Percentiles rank a stretch among this genome's conserved stretches.
phyloP scores from a whole-genome alignment of 1,140 invertebrate species.

The Anadara kagoshimensis region DNA sequence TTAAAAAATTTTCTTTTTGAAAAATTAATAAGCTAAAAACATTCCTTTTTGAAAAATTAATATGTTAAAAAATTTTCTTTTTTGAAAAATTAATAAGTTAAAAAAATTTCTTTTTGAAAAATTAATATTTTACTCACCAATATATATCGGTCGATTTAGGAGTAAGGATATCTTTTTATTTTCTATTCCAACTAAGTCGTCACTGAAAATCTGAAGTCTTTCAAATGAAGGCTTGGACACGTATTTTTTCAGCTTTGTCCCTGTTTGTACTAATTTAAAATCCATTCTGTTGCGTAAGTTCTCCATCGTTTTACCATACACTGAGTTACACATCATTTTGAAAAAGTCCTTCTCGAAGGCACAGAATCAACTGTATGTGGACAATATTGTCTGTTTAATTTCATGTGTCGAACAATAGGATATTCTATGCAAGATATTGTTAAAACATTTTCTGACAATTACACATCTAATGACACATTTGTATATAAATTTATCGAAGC shows the following conservation, averaged over 20 bases:
- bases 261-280: slow-evolving; percentile 9
- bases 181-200: slow-evolving; percentile 9
- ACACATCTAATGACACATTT: slow-evolving; percentile 23
- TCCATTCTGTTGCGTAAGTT: slow-evolving; percentile 17
- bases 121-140: too few species aligned
- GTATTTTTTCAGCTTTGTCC: not conserved
- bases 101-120: too few species aligned
- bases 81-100: too few species aligned
- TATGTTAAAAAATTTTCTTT: too few species aligned
- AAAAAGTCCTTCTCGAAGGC: slow-evolving; percentile 6
- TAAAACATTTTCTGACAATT: slow-evolving; percentile 14
- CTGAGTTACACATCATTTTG: slow-evolving; percentile 2
- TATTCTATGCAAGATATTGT: slow-evolving; percentile 6
- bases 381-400: slow-evolving; percentile 26
- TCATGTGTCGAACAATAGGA: slow-evolving; percentile 15
- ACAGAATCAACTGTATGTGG: slow-evolving; percentile 27
- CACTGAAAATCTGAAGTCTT: slow-evolving; percentile 3
- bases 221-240: slow-evolving; percentile 15
- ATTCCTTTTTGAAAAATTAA: too few species aligned
- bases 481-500: not conserved
- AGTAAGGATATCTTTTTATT: not conserved
- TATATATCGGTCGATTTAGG: too few species aligned
- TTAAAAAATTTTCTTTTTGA: too few species aligned
- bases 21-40: too few species aligned
- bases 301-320: not conserved